phyloP scores from a whole-genome alignment of 2,113 vertebrate genomes.

The Neopipo cinnamomea region DNA sequence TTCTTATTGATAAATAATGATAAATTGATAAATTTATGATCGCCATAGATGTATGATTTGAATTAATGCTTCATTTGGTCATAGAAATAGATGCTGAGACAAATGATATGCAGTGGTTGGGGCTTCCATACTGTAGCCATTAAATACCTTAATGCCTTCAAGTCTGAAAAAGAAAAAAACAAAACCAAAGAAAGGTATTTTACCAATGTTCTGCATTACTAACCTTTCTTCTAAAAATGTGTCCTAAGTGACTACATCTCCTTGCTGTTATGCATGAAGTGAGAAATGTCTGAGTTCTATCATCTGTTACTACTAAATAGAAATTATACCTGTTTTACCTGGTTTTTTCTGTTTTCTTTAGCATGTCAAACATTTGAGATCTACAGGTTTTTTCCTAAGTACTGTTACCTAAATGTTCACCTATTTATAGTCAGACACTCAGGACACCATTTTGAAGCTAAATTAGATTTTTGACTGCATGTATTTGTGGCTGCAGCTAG shows the following conservation, averaged over 20 bases:
- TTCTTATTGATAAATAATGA: not conserved
- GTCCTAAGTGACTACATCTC: not conserved
- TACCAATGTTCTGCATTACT: not conserved
- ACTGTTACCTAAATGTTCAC: not conserved
- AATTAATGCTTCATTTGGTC: slow-evolving; percentile 99
- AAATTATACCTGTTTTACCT: not conserved
- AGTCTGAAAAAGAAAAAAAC: not conserved
- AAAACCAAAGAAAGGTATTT: not conserved
- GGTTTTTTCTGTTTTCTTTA: not conserved
- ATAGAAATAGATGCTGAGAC: slow-evolving; percentile 97
- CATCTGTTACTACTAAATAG: not conserved
- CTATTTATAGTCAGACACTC: not conserved
- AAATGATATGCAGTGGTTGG: slow-evolving; percentile 94
- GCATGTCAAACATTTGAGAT: not conserved
- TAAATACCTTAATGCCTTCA: not conserved
- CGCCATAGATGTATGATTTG: slow-evolving; percentile 99
- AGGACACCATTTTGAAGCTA: not conserved
- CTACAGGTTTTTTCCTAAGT: not conserved
- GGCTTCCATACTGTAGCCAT: slow-evolving; percentile 94
- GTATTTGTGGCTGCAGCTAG: not conserved
- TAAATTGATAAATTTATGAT: slow-evolving; percentile 70
- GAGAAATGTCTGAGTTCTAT: not conserved
- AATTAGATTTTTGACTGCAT: not conserved
- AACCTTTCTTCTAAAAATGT: not conserved
- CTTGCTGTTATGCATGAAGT: not conserved